Evolutionary conservation across 1,140 invertebrate species (phyloP), one percentile per base, ranked within the genome.

Genomic region (Drosophila navojoa): DNA sequence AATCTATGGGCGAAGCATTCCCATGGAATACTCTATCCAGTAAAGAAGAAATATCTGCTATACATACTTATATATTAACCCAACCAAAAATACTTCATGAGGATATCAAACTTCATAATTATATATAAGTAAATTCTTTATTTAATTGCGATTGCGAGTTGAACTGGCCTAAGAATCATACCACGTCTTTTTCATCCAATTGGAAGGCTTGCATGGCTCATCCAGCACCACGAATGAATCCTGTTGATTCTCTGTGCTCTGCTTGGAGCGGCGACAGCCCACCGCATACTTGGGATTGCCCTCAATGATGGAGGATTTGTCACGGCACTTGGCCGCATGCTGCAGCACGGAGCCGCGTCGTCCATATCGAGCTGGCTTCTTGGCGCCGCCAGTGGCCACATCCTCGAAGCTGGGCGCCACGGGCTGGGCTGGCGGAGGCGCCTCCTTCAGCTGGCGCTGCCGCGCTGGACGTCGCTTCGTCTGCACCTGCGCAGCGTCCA

Each of bases 151-250:
- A 5, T 25, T 25, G 13, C 13, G n/a, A 3, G 47, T n/a, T 47
- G 40, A 44, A 45, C 15, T 22, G 3, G 47, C 22, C 71, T 90
- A 87, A 52, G 89, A 91, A 57, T 91, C 89, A 54, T 92, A 92
- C 90, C 91, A 92, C 42, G 84, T 90, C 58, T 90, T 86, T 47
- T 92, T 90, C 90, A 92, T 92, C 91, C 91, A 92, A 53, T 90
- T 82, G 75, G 77, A 84, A 69, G 77, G 78, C 68, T 91, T 91
- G 60, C 84, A 84, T 0, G 90, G 84, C 45, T 91, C 90, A 11
- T 91, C 79, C 3, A 92, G 79, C 7, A 92, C 90, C 58, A 92
- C 81, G 68, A 92, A 92, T 5, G 91, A 68, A 16, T 68, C 78
- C 11, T 78, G 71, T 15, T 78, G 76, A 16, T 68, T 79, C 29